Evolutionary conservation across 2,113 vertebrate species (phyloP).

Genomic region (Ctenodactylus gundi): DNA sequence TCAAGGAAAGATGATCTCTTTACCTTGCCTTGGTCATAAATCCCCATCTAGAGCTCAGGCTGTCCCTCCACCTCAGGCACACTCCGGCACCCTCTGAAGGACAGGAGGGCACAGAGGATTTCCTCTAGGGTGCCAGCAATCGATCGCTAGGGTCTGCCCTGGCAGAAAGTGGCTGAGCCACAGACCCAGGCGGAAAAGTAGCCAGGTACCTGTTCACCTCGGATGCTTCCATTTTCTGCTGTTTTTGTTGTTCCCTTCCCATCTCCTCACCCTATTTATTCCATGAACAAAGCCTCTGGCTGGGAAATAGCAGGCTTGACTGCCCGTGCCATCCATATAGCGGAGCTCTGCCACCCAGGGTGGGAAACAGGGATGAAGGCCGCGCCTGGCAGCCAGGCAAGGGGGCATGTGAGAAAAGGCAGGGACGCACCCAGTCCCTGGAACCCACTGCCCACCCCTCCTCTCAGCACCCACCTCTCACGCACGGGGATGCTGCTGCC

Average conservation of each 20-base stretch:
- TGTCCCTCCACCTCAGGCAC: neutral
- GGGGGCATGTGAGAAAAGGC: neutral
- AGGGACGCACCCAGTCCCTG: neutral
- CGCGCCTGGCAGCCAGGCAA: rapidly evolving
- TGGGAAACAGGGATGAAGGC: neutral
- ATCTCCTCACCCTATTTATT: neutral
- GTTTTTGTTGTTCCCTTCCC: neutral
- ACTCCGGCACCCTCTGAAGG: neutral
- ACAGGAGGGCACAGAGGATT: neutral
- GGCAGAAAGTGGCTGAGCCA: neutral
- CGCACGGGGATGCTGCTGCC: neutral
- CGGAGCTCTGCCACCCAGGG: rapidly evolving
- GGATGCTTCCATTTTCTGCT: neutral
- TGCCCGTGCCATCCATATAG: neutral
- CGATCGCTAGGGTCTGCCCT: rapidly evolving
- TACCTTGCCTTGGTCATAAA: neutral
- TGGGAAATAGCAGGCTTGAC: neutral
- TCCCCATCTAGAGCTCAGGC: neutral
- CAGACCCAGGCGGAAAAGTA: neutral
- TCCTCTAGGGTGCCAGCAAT: rapidly evolving
- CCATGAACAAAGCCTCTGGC: neutral
- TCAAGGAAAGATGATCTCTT: neutral
- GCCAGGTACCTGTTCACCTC: neutral
- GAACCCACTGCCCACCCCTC: neutral
- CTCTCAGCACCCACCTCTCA: neutral